phyloP scores from a whole-genome alignment of 2,797 vertebrate species.

The Alouatta caraya region DNA sequence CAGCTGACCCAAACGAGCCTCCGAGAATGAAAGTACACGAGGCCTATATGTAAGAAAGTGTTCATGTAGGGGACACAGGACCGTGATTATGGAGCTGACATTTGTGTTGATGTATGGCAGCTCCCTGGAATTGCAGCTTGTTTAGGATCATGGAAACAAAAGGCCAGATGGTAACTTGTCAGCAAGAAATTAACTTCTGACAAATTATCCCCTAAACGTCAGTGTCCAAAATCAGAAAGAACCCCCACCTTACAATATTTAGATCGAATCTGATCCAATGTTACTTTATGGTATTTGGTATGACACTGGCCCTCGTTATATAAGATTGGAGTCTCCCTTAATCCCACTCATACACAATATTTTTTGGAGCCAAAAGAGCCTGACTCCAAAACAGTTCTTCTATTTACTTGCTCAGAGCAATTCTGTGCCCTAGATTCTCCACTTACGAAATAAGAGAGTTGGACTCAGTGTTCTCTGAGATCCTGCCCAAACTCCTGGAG shows the following conservation, averaged over 20 bases:
- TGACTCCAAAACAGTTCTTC: slow-evolving; percentile 9
- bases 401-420: slow-evolving; percentile 12
- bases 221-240: not conserved
- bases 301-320: not conserved
- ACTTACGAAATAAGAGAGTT: not conserved
- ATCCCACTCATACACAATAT: not conserved
- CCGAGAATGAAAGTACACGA: accelerated
- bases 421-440: not conserved
- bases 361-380: not conserved
- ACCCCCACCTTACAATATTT: not conserved
- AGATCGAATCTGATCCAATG: not conserved
- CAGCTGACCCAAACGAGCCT: not conserved
- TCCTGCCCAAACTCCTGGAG: not conserved
- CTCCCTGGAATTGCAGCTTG: not conserved
- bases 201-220: not conserved
- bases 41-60: not conserved
- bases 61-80: not conserved
- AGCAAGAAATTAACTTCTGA: not conserved
- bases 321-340: not conserved
- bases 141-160: not conserved
- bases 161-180: not conserved
- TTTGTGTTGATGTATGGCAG: accelerated
- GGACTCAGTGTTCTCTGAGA: not conserved
- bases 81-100: not conserved
- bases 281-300: not conserved